Percentiles rank a stretch among this genome's conserved stretches.
Evolutionary conservation across 2,113 vertebrate genomes (phyloP).

Genomic region (Oreochromis spilurus): DNA sequence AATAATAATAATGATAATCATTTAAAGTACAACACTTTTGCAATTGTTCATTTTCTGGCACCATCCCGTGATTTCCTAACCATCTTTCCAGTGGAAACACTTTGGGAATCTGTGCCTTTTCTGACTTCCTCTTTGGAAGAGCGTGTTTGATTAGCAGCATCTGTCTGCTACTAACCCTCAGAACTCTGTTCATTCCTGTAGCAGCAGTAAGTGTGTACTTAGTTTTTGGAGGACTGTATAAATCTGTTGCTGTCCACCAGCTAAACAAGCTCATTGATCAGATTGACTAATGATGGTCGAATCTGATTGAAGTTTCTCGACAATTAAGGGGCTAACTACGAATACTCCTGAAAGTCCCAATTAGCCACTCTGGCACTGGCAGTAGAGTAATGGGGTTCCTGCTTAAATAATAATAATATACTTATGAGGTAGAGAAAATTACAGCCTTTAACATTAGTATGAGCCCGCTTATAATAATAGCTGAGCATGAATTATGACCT

Average conservation of each 20-base stretch:
- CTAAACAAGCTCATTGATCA: not conserved
- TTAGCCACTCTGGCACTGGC: not conserved
- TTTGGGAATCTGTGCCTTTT: not conserved
- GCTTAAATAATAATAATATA: not conserved
- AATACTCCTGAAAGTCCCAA: not conserved
- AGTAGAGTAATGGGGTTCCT: not conserved
- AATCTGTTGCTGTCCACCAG: not conserved
- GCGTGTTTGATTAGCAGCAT: not conserved
- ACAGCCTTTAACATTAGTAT: not conserved
- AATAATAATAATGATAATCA: not conserved
- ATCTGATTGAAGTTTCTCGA: not conserved
- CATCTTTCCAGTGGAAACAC: not conserved
- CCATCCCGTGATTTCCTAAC: not conserved
- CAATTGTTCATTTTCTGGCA: not conserved
- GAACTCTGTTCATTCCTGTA: not conserved
- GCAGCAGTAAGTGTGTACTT: not conserved
- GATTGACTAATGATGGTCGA: not conserved
- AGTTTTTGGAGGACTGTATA: not conserved
- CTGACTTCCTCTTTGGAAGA: not conserved
- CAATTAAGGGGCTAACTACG: not conserved
- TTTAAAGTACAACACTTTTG: not conserved
- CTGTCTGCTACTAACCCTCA: not conserved
- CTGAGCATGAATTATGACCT: not conserved
- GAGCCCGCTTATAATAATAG: not conserved
- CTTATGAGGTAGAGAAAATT: not conserved